These are phyloP conservation scores for Xiphophorus hellerii DNA, from an alignment of 2,113 vertebrate species.

Conservation along the genomic window DNA sequence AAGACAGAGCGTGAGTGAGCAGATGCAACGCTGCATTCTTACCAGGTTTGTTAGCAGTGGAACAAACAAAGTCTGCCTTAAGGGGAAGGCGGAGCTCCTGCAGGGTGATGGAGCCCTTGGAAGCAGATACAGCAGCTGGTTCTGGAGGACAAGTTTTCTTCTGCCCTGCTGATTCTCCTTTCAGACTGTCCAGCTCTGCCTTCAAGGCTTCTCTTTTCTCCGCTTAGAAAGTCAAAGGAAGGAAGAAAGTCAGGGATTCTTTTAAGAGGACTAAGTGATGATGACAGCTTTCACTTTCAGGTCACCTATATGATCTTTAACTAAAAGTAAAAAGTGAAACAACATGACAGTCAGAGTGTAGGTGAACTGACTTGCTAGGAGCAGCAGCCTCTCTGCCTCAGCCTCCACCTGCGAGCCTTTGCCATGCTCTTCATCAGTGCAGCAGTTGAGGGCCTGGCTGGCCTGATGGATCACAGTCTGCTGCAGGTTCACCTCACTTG, in stretches of 20 bases:
- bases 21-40: not conserved
- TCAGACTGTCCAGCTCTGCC: constrained; percentile 87
- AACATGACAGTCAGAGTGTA: too few species aligned
- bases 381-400: constrained; percentile 92
- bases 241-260: not conserved
- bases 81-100: constrained; percentile 93
- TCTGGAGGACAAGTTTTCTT: constrained; percentile 62
- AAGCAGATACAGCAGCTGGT: constrained; percentile 71
- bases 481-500: constrained; percentile 92
- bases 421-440: constrained; percentile 94
- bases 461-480: constrained; percentile 97
- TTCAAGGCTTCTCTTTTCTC: constrained; percentile 88
- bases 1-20: not conserved
- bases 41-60: constrained; percentile 89
- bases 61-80: constrained; percentile 95
- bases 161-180: constrained; percentile 78
- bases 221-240: constrained; percentile 69
- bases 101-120: constrained; percentile 88
- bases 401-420: constrained; percentile 96
- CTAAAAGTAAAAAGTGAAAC: too few species aligned
- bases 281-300: too few species aligned
- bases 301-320: too few species aligned
- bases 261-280: too few species aligned
- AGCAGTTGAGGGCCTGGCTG: constrained; percentile 97
- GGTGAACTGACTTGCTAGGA: constrained; percentile 88